A percentile compares a stretch with the other conserved stretches of the same genome.
Evolutionary conservation across 2,888 invertebrate genomes (phyloP).

Genomic region (Tenodera sinensis): DNA sequence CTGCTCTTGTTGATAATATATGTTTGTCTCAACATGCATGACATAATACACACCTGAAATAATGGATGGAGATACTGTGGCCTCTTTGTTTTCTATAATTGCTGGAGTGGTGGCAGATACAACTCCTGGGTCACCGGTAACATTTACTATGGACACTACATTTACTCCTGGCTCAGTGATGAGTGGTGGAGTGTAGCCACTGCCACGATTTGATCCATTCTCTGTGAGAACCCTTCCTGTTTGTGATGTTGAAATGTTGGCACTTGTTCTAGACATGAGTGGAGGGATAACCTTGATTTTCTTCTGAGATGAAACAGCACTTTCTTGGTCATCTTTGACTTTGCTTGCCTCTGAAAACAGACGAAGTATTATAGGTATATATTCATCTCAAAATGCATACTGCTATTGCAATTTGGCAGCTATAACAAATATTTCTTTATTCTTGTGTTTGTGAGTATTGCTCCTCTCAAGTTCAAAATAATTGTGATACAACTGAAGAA

Average conservation of each 20-base stretch:
- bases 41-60: neutral
- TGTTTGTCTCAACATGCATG: no score
- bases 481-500: no score
- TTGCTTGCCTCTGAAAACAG: neutral
- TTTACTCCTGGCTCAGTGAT: neutral
- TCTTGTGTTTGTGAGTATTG: no score
- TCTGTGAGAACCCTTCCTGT: neutral
- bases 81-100: neutral
- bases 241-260: neutral
- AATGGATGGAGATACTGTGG: neutral
- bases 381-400: neutral
- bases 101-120: neutral
- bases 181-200: neutral
- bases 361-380: neutral
- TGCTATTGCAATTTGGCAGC: no score
- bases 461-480: no score
- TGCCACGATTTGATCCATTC: neutral
- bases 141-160: neutral
- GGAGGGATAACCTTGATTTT: neutral
- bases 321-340: neutral
- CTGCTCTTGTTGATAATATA: no score
- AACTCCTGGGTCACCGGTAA: neutral
- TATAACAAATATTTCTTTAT: no score
- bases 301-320: neutral
- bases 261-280: neutral